Percentiles rank a stretch among this genome's conserved stretches.
Conservation (phyloP, 2,113 vertebrate genomes). For the Calcarius ornatus region DNA sequence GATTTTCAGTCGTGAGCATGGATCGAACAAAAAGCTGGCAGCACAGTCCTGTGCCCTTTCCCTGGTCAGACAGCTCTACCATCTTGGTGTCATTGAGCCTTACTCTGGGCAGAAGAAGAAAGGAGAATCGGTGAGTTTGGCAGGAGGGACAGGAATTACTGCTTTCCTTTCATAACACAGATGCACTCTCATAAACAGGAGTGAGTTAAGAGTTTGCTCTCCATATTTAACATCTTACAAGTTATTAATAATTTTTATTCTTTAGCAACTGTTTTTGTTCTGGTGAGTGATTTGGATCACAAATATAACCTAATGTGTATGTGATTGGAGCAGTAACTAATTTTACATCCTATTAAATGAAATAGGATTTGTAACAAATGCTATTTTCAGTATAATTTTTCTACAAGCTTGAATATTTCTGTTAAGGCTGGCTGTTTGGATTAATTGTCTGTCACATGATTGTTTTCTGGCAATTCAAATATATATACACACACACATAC, state of each 20-base stretch:
- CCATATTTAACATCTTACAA: background rate
- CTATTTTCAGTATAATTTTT: background rate
- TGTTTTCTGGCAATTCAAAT: background rate
- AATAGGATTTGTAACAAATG: background rate
- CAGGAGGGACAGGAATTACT: background rate
- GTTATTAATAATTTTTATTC: background rate
- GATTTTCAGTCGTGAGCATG: slow-evolving; percentile 89
- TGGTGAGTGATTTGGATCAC: background rate
- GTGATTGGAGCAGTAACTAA: background rate
- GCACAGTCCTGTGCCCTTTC: slow-evolving; percentile 95
- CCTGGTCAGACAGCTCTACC: slow-evolving; percentile 92
- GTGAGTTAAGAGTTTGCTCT: background rate
- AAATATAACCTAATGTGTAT: background rate
- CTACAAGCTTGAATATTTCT: background rate
- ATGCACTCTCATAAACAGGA: background rate
- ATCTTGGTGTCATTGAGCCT: slow-evolving; percentile 88
- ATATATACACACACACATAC: background rate
- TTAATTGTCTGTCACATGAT: background rate
- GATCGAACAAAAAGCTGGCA: slow-evolving; percentile 97
- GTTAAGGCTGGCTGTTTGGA: background rate
- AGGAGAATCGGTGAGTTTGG: slow-evolving; percentile 83
- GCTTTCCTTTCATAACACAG: background rate
- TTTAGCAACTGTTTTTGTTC: background rate
- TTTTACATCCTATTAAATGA: background rate
- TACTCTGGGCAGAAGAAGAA: slow-evolving; percentile 93